Evolutionary conservation across 2,113 vertebrate species (phyloP).

Genomic region (Poeciliopsis prolifica): DNA sequence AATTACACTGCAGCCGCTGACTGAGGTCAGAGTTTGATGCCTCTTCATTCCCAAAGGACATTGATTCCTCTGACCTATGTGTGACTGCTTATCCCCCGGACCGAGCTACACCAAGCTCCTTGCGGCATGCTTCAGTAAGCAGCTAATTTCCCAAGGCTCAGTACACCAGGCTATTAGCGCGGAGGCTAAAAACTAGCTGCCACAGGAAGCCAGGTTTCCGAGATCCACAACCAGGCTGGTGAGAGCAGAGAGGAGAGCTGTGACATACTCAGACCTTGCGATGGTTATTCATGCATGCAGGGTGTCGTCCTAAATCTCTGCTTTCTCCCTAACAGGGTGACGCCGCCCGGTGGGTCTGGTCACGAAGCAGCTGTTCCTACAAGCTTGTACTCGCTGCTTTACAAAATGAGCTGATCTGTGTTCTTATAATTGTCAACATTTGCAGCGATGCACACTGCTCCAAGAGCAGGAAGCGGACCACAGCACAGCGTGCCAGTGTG

Average conservation of each 20-base stretch:
- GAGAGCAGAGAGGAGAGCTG: neutral
- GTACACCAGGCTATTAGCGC: conserved; percentile 58
- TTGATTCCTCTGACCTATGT: conserved; percentile 68
- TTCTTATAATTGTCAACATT: neutral
- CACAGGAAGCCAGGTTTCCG: conserved; percentile 43
- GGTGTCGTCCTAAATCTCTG: conserved; percentile 6
- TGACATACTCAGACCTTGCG: conserved; percentile 25
- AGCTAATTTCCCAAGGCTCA: conserved; percentile 75
- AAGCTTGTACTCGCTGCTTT: neutral
- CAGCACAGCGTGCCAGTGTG: no score
- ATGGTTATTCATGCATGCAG: conserved; percentile 36
- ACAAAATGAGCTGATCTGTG: neutral
- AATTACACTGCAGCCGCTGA: conserved; percentile 43
- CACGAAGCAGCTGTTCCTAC: conserved; percentile 6
- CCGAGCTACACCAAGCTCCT: conserved; percentile 39
- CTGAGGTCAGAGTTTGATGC: conserved; percentile 60
- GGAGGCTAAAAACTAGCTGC: conserved; percentile 64
- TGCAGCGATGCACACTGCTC: neutral
- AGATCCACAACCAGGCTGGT: conserved; percentile 52
- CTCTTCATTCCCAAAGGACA: conserved; percentile 59
- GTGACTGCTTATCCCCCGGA: conserved; percentile 53
- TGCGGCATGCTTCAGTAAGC: conserved; percentile 53
- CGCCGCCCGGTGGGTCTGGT: conserved; percentile 9
- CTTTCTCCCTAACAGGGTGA: conserved; percentile 18
- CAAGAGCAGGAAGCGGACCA: no score